A percentile compares a stretch with the other conserved stretches of the same genome.
phyloP scores from a whole-genome alignment of 2,888 invertebrate genomes.

The Melanostoma scalare region DNA sequence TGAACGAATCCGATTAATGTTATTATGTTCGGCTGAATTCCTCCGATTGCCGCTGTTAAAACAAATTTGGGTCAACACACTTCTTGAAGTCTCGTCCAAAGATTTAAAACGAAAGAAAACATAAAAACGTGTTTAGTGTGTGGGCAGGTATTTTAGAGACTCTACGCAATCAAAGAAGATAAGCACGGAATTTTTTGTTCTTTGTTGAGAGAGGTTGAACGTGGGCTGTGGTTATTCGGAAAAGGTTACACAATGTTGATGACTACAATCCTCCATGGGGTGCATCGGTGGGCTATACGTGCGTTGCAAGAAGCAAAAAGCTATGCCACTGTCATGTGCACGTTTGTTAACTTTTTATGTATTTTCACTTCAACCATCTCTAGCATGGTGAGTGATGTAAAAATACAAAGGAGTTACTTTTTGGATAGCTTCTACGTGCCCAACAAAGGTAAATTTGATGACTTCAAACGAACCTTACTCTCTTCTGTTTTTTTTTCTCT shows the following conservation, averaged over 20 bases:
- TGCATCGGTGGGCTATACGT: constrained; percentile 16
- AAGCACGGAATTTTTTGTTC: not conserved
- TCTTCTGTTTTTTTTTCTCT: not conserved
- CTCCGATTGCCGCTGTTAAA: not conserved
- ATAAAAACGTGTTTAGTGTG: constrained; percentile 1
- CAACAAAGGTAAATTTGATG: constrained; percentile 45
- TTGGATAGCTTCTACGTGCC: constrained; percentile 44
- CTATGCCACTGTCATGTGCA: constrained; percentile 33
- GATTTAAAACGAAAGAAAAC: constrained; percentile 4
- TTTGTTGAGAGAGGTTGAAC: not conserved
- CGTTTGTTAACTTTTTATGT: constrained; percentile 40
- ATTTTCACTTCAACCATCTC: not conserved
- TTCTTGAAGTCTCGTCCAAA: constrained; percentile 8
- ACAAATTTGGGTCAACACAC: constrained; percentile 50
- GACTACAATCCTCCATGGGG: constrained; percentile 1
- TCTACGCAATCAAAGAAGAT: not conserved
- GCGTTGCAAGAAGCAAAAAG: not conserved
- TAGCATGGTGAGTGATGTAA: constrained; percentile 31
- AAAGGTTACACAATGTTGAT: constrained; percentile 23
- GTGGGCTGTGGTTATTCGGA: constrained; percentile 1
- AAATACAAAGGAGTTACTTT: constrained; percentile 36
- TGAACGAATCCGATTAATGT: constrained; percentile 43
- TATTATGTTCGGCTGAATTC: constrained; percentile 44
- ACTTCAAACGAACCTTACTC: not conserved
- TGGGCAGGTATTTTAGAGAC: constrained; percentile 1